These are phyloP conservation scores for Polydrusus pterygomalis DNA, from an alignment of 2,888 invertebrate species.

Conservation along the genomic window DNA sequence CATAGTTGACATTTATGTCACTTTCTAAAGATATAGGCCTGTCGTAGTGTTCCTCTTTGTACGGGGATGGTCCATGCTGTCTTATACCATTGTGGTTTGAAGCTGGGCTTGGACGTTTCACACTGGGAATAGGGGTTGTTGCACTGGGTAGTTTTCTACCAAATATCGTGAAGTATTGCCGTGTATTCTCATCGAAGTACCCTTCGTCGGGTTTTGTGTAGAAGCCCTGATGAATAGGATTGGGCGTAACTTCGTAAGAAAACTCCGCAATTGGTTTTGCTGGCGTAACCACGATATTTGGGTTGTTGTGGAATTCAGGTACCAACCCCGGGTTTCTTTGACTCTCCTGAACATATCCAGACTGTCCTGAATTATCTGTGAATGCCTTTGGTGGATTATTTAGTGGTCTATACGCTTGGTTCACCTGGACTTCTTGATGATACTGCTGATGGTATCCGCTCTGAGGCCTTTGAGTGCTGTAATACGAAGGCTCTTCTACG, in stretches of 20 bases:
- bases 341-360: constrained; percentile 18
- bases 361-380: background rate
- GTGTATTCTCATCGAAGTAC: constrained; percentile 82
- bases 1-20: constrained; percentile 84
- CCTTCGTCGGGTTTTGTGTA: constrained; percentile 83
- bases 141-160: constrained; percentile 79
- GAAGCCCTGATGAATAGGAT: constrained; percentile 75
- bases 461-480: constrained; percentile 31
- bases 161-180: constrained; percentile 84
- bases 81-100: constrained; percentile 22
- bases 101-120: constrained; percentile 31
- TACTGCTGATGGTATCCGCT: constrained; percentile 38
- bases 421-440: constrained; percentile 34
- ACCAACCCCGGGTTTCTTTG: constrained; percentile 24
- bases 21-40: constrained; percentile 74
- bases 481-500: constrained; percentile 49
- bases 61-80: constrained; percentile 22
- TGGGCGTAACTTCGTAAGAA: constrained; percentile 69
- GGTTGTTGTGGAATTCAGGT: constrained; percentile 26
- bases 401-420: constrained; percentile 6
- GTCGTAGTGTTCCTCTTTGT: constrained; percentile 50
- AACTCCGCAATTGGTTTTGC: constrained; percentile 65
- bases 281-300: constrained; percentile 57
- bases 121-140: constrained; percentile 69
- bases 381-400: background rate